These are phyloP conservation scores for Hassar affinis DNA, from an alignment of 2,113 vertebrate species.

Conservation along the genomic window DNA sequence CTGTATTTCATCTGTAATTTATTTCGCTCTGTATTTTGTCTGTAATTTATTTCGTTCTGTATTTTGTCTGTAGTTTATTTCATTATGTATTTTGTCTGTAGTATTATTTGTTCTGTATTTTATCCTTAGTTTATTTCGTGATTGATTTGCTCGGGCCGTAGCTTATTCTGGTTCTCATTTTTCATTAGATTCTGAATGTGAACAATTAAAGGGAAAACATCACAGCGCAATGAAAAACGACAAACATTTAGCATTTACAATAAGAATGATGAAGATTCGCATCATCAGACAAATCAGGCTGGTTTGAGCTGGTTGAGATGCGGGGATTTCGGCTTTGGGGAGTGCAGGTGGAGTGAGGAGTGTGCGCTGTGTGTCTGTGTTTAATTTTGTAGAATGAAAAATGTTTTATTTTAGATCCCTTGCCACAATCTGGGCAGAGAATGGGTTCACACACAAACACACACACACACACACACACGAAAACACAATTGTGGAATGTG, in stretches of 20 bases:
- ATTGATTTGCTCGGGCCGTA: neutral
- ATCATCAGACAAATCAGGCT: too few relatives aligned
- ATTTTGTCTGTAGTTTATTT: neutral
- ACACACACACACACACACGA: too few relatives aligned
- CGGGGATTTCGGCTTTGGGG: too few relatives aligned
- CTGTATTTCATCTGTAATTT: neutral
- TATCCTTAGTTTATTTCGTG: neutral
- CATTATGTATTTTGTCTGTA: too few relatives aligned
- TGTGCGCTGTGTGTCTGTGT: neutral
- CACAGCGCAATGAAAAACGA: too few relatives aligned
- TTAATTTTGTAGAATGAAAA: neutral
- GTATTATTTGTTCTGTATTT: too few relatives aligned
- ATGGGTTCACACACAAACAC: too few relatives aligned
- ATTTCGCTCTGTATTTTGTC: neutral
- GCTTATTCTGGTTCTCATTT: neutral
- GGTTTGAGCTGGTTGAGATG: too few relatives aligned
- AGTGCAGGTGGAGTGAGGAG: neutral
- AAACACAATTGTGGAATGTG: conserved; percentile 43
- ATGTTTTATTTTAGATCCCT: neutral
- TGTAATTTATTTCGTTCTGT: neutral
- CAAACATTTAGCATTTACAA: too few relatives aligned
- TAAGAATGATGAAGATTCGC: too few relatives aligned
- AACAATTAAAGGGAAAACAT: too few relatives aligned
- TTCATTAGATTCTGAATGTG: too few relatives aligned
- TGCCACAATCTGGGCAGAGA: conserved; percentile 2